A percentile compares a stretch with the other conserved stretches of the same genome.
Evolutionary conservation across 2,113 vertebrate genomes (phyloP).

Genomic region (Perca flavescens): DNA sequence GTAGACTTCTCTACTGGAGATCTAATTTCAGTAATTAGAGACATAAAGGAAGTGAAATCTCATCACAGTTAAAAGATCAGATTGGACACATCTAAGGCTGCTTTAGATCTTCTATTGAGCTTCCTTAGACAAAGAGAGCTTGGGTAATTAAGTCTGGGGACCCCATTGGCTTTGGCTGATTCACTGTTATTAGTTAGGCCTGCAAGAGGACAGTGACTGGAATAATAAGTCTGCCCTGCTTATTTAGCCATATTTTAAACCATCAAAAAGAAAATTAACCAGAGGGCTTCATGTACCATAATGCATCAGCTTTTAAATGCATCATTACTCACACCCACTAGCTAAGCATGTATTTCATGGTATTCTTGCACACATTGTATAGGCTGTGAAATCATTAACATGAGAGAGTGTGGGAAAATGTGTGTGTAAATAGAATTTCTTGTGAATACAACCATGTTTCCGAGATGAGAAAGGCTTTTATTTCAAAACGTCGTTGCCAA

Average conservation of each 20-base stretch:
- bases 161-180: conserved; percentile 66
- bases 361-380: conserved; percentile 13
- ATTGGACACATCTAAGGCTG: conserved; percentile 69
- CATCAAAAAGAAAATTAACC: conserved; percentile 54
- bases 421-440: conserved; percentile 30
- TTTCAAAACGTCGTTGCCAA: conserved; percentile 33
- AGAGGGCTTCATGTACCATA: conserved; percentile 3
- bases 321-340: conserved; percentile 30
- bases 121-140: conserved; percentile 62
- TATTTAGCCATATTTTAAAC: conserved; percentile 66
- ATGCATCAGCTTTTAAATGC: conserved; percentile 35
- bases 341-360: background rate
- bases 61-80: conserved; percentile 58
- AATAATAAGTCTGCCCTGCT: conserved; percentile 64
- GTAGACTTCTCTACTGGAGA: conserved; percentile 54
- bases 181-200: conserved; percentile 58
- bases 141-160: conserved; percentile 72
- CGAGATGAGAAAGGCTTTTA: conserved; percentile 22
- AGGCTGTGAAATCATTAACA: conserved; percentile 27
- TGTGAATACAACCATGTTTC: conserved; percentile 30
- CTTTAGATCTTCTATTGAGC: conserved; percentile 68
- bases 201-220: conserved; percentile 53
- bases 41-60: conserved; percentile 63
- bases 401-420: background rate
- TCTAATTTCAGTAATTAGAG: conserved; percentile 75